phyloP scores from a whole-genome alignment of 2,888 invertebrate genomes.

The Orchestes rusci region DNA sequence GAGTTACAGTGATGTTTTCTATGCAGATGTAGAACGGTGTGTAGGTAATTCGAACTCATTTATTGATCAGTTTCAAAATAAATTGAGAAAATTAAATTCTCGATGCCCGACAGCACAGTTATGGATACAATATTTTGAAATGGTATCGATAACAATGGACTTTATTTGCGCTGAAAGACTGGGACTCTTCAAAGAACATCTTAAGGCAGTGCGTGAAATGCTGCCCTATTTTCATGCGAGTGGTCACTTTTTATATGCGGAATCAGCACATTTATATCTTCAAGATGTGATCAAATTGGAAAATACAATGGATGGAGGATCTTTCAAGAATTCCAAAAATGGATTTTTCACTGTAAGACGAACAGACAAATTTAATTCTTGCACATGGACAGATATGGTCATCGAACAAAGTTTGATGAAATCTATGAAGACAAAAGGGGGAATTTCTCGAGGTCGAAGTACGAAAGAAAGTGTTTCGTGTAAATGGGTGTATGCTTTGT shows the following conservation, averaged over 20 bases:
- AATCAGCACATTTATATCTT: conserved; percentile 36
- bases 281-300: conserved; percentile 39
- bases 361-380: conserved; percentile 14
- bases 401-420: no score
- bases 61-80: not conserved
- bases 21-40: conserved; percentile 29
- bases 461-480: no score
- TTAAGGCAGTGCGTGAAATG: conserved; percentile 26
- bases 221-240: conserved; percentile 37
- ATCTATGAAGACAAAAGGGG: no score
- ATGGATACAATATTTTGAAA: not conserved
- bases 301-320: conserved; percentile 5
- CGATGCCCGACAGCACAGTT: not conserved
- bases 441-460: no score
- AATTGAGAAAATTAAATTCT: not conserved
- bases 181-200: conserved; percentile 11
- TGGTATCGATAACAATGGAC: not conserved
- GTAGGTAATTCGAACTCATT: conserved; percentile 10
- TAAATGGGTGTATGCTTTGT: no score
- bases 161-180: not conserved
- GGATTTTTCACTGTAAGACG: conserved; percentile 27
- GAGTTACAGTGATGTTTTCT: conserved; percentile 19
- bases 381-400: no score
- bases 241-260: conserved; percentile 38
- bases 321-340: conserved; percentile 28